Evolutionary conservation across 2,797 vertebrate species (phyloP).

Genomic region (Phoebastria nigripes): DNA sequence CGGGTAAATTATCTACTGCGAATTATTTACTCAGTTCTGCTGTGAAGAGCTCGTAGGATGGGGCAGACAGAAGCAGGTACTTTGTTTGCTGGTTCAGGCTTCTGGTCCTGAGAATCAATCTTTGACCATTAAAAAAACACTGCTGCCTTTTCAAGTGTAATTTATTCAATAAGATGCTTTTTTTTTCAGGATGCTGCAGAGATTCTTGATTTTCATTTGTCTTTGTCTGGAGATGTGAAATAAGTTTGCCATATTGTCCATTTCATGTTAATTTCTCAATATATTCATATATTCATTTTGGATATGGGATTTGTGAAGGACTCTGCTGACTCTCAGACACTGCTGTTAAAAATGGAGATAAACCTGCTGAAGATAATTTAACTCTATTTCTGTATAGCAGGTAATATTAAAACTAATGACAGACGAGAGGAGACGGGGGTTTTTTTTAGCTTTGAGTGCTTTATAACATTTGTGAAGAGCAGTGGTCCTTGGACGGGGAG

Average conservation of each 20-base stretch:
- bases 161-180: constrained; percentile 17
- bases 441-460: background rate
- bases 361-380: constrained; percentile 8
- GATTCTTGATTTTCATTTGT: constrained; percentile 49
- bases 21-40: constrained; percentile 41
- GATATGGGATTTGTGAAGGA: background rate
- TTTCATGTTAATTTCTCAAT: constrained; percentile 27
- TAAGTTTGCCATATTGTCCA: background rate
- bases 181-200: background rate
- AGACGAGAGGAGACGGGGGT: background rate
- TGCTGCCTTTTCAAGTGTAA: constrained; percentile 13
- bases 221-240: constrained; percentile 21
- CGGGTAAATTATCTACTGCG: background rate
- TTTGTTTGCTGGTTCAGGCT: constrained; percentile 12
- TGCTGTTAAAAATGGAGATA: constrained; percentile 23
- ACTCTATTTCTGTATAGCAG: background rate
- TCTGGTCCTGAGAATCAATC: constrained; percentile 23
- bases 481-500: background rate
- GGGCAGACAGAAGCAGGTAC: background rate
- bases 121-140: constrained; percentile 18
- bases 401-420: background rate
- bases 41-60: background rate
- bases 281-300: constrained; percentile 10
- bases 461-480: background rate
- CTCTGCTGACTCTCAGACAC: background rate